Evolutionary conservation across 1,140 invertebrate genomes (phyloP), one percentile per base, ranked within the genome.

Genomic region (Monomorium pharaonis): DNA sequence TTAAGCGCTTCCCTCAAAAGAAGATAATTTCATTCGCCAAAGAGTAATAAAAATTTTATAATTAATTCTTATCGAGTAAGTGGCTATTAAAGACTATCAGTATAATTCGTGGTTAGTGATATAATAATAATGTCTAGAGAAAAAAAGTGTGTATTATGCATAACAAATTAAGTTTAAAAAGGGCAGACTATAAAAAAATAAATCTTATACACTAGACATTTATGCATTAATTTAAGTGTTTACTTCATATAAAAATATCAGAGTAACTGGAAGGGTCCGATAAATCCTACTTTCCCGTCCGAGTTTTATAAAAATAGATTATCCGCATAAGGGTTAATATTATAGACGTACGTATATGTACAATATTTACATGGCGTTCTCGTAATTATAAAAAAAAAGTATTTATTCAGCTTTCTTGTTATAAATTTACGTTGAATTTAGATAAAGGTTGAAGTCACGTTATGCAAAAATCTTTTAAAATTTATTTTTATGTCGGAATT

Each of bases 221-320:
- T 78, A 58, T 58, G 51, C 16, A 76, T 42, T 60, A 33, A 67
- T 67, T 42, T 47, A 77, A 67, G n/a, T 63, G 24, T 76, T 62
- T 60, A 42, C 16, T 44, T 77, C 21, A 33, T 42, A 0, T 77
- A 77, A 67, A 67, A 80, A 51, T 42, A 51, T 78, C 47, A 14
- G 21, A 67, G n/a, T 80, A 80, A 24, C 27, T 51, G 16, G 9
- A 63, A 37, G n/a, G 42, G 62, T 77, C 56, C 27, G 44, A 67
- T 37, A 49, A 7, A 80, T 12, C 21, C n/a, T 56, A 67, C 44
- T 51, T 51, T 21, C 76, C 27, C 16, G 60, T 51, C 9, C 76
- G 30, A 65, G 44, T 67, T 37, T 37, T 80, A 80, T 30, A 67
- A 80, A 67, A 80, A 80, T 80, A 80, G 60, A 42, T 80, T 54